Evolutionary conservation across 2,797 vertebrate species (phyloP).

Genomic region (Cyclopterus lumpus): DNA sequence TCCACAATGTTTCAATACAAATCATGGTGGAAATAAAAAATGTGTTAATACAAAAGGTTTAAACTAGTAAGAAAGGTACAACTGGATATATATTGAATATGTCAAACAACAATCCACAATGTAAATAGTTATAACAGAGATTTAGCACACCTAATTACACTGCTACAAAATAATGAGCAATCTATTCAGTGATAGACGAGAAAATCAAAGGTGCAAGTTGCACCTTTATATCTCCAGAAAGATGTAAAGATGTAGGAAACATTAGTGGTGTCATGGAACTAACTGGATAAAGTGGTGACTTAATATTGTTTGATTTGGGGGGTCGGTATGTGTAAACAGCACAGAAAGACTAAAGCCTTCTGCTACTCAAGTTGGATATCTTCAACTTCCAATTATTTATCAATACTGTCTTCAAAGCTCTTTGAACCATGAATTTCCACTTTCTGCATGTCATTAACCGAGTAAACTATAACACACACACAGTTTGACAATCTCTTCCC

Average conservation of each 20-base stretch:
- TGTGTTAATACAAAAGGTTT: not conserved
- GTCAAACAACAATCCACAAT: not conserved
- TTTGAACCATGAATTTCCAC: conserved; percentile 1
- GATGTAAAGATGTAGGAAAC: not conserved
- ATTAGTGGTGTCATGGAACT: not conserved
- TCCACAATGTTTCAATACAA: not conserved
- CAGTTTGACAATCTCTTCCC: not conserved
- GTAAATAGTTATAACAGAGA: not conserved
- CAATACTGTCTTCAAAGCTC: conserved; percentile 1
- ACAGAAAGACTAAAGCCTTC: not conserved
- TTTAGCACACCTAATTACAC: not conserved
- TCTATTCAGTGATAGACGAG: not conserved
- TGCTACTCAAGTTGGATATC: not conserved
- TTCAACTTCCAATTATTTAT: not conserved
- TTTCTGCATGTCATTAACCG: not conserved
- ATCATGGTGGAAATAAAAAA: not conserved
- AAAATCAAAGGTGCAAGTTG: not conserved
- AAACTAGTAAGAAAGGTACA: not conserved
- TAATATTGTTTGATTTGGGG: not conserved
- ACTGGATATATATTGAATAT: not conserved
- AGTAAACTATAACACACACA: conserved; percentile 10
- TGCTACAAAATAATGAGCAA: not conserved
- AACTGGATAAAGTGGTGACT: not conserved
- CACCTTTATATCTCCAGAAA: not conserved
- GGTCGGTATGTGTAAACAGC: not conserved